A percentile compares a stretch with the other conserved stretches of the same genome.
Evolutionary conservation across 2,797 vertebrate genomes (phyloP).

Genomic region (Phalanger gymnotis): DNA sequence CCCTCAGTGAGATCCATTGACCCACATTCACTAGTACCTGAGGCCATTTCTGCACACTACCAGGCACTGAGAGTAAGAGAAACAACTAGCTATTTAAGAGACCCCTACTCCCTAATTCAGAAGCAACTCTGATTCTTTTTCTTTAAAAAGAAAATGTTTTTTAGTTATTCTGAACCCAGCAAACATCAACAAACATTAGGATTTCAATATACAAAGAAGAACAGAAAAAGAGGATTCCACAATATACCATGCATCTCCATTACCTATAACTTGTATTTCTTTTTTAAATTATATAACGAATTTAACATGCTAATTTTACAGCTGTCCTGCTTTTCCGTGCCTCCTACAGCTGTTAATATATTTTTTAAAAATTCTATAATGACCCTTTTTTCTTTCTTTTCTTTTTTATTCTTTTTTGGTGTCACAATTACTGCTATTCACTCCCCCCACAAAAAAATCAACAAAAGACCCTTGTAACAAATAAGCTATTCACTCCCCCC

Average conservation of each 20-base stretch:
- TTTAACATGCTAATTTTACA: neutral
- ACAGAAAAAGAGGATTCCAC: neutral
- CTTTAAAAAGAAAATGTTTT: neutral
- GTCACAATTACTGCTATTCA: neutral
- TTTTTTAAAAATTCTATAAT: neutral
- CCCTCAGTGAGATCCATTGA: neutral
- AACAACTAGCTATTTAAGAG: neutral
- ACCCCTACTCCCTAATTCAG: neutral
- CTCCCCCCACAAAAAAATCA: neutral
- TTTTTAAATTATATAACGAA: neutral
- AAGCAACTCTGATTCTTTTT: neutral
- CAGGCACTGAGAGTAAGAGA: neutral
- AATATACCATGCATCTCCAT: neutral
- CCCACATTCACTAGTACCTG: neutral
- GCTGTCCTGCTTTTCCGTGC: neutral
- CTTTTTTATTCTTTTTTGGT: neutral
- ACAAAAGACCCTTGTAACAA: neutral
- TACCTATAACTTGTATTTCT: neutral
- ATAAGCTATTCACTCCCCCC: too few relatives aligned
- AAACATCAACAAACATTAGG: neutral
- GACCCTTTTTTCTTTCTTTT: neutral
- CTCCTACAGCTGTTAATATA: neutral
- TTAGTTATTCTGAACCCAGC: neutral
- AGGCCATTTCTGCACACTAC: neutral
- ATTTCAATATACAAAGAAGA: neutral